Conservation (phyloP, 2,113 vertebrate species). For the Trichechus manatus region DNA sequence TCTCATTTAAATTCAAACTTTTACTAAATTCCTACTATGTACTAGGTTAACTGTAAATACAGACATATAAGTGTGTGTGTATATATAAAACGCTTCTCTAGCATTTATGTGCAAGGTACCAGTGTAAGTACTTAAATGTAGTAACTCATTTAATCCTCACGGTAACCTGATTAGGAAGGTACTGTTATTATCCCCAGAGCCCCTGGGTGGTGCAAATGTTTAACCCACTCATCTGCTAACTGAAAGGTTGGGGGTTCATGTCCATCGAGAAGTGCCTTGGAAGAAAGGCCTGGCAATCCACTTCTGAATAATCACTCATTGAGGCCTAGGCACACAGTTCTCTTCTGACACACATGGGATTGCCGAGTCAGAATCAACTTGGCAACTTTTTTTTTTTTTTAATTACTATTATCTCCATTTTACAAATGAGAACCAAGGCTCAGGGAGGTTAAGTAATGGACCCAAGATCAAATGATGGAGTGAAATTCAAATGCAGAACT, state of each 20-base stretch:
- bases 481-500: background rate
- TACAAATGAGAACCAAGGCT: background rate
- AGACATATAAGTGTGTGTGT: too few relatives aligned
- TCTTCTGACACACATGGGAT: background rate
- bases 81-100: background rate
- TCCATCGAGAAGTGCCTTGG: background rate
- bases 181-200: background rate
- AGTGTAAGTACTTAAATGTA: background rate
- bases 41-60: background rate
- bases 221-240: too few relatives aligned
- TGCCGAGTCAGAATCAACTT: background rate
- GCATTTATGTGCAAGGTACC: background rate
- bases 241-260: background rate
- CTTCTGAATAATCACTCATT: too few relatives aligned
- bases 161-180: background rate
- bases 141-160: background rate
- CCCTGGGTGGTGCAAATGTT: background rate
- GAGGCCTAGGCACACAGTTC: background rate
- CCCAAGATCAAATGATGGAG: background rate
- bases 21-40: slow-evolving; percentile 23
- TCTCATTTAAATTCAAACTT: slow-evolving; percentile 47
- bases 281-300: background rate
- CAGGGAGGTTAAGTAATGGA: background rate
- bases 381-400: background rate
- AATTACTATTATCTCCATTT: background rate